Evolutionary conservation across 2,113 vertebrate genomes (phyloP).

Genomic region (Oncorhynchus mykiss): DNA sequence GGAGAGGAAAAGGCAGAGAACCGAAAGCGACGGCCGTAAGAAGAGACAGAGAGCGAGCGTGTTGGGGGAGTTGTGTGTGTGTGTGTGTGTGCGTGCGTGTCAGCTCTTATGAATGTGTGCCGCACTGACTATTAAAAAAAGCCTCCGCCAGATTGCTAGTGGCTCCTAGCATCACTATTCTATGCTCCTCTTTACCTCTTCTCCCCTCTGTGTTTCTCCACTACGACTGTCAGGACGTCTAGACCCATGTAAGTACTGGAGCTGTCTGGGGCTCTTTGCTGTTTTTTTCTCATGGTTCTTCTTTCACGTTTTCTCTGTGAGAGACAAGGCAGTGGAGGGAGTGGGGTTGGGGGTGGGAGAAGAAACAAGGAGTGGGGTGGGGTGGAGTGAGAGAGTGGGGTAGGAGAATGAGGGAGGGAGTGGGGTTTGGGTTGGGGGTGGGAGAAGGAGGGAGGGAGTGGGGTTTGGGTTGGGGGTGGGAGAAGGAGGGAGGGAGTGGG

Average conservation of each 20-base stretch:
- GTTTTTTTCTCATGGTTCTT: conserved; percentile 53
- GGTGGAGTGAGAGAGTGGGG: too few relatives aligned
- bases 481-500: too few relatives aligned
- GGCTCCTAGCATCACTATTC: conserved; percentile 37
- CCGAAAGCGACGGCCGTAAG: conserved; percentile 66
- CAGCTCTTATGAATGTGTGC: conserved; percentile 44
- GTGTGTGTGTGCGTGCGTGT: conserved; percentile 50
- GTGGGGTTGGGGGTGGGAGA: too few relatives aligned
- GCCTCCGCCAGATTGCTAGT: conserved; percentile 6
- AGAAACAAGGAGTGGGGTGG: too few relatives aligned
- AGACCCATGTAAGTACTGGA: conserved; percentile 69
- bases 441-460: too few relatives aligned
- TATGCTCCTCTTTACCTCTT: conserved; percentile 64
- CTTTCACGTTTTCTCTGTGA: conserved; percentile 52
- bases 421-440: too few relatives aligned
- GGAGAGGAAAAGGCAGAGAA: conserved; percentile 70
- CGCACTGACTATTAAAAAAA: conserved; percentile 55
- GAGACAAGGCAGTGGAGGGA: conserved; percentile 38
- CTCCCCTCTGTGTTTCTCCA: conserved; percentile 11
- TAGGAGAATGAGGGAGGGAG: too few relatives aligned
- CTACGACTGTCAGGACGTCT: conserved; percentile 54
- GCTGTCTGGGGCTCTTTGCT: conserved; percentile 10
- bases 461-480: too few relatives aligned
- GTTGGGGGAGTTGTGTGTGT: conserved; percentile 38
- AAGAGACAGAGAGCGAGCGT: conserved; percentile 65